These are phyloP conservation scores for Leiothrix lutea DNA, from an alignment of 2,113 vertebrate species.

Conservation along the genomic window DNA sequence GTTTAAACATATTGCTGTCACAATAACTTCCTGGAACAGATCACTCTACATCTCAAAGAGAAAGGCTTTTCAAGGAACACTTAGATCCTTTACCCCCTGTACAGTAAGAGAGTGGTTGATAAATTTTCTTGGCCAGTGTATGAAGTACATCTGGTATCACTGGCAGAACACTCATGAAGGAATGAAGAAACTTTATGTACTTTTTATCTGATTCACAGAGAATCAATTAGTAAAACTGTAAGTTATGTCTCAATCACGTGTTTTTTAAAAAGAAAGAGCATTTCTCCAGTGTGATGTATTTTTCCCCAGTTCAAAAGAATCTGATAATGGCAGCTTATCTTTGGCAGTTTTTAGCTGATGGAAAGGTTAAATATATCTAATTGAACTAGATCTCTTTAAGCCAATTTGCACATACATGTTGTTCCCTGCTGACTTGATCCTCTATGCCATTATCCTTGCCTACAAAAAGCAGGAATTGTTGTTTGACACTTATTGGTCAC, in stretches of 20 bases:
- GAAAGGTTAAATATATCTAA: constrained; percentile 4
- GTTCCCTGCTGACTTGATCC: not conserved
- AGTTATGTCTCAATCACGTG: not conserved
- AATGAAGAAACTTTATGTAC: not conserved
- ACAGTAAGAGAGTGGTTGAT: not conserved
- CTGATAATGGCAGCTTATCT: constrained; percentile 9
- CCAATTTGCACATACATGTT: not conserved
- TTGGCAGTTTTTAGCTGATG: not conserved
- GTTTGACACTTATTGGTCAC: not conserved
- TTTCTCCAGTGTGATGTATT: not conserved
- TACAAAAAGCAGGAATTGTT: not conserved
- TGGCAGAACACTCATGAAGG: not conserved
- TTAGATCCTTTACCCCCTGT: not conserved
- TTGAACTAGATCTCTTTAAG: not conserved
- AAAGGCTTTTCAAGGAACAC: not conserved
- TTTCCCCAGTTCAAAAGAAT: not conserved
- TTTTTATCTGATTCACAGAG: not conserved
- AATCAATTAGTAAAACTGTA: constrained; percentile 12
- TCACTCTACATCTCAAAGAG: not conserved
- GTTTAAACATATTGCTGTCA: not conserved
- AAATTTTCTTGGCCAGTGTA: not conserved
- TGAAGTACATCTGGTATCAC: not conserved
- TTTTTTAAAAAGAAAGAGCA: not conserved
- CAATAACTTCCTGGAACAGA: not conserved
- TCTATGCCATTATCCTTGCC: not conserved